Conservation (phyloP, 1,140 invertebrate species). For the Streblospio benedicti region DNA sequence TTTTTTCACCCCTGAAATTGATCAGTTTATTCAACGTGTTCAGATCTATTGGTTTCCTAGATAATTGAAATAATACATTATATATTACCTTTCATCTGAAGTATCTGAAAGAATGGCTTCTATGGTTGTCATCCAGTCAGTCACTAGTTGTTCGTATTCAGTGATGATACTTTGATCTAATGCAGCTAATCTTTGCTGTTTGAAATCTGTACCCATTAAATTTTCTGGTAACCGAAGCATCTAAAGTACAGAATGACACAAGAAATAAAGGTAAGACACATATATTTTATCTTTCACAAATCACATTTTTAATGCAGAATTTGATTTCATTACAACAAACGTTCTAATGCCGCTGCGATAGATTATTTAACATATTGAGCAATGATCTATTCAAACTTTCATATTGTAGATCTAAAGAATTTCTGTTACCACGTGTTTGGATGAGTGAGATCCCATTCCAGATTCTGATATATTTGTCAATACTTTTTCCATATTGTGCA, state of each 20-base stretch:
- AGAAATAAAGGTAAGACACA: not conserved
- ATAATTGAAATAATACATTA: too few relatives aligned
- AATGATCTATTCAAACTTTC: too few relatives aligned
- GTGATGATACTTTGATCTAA: conserved; percentile 37
- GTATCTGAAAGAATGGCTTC: conserved; percentile 41
- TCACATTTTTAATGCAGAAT: too few relatives aligned
- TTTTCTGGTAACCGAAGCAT: conserved; percentile 43
- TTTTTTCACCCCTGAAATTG: too few relatives aligned
- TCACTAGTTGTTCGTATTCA: conserved; percentile 44
- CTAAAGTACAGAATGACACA: conserved; percentile 20
- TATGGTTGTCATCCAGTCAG: conserved; percentile 46
- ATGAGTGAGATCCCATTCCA: conserved; percentile 30
- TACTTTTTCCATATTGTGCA: conserved; percentile 40
- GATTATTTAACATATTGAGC: too few relatives aligned
- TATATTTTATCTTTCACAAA: too few relatives aligned
- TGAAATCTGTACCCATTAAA: conserved; percentile 42
- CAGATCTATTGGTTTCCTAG: too few relatives aligned
- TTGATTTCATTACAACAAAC: too few relatives aligned
- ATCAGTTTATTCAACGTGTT: too few relatives aligned
- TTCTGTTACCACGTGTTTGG: conserved; percentile 41
- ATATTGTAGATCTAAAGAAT: too few relatives aligned
- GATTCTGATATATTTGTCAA: conserved; percentile 37
- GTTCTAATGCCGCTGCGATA: too few relatives aligned
- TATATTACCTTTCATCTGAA: conserved; percentile 42
- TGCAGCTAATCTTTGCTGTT: conserved; percentile 40